Base-by-base conservation (phyloP, 2,888 invertebrate species). In the Thymelicus acteon region DNA sequence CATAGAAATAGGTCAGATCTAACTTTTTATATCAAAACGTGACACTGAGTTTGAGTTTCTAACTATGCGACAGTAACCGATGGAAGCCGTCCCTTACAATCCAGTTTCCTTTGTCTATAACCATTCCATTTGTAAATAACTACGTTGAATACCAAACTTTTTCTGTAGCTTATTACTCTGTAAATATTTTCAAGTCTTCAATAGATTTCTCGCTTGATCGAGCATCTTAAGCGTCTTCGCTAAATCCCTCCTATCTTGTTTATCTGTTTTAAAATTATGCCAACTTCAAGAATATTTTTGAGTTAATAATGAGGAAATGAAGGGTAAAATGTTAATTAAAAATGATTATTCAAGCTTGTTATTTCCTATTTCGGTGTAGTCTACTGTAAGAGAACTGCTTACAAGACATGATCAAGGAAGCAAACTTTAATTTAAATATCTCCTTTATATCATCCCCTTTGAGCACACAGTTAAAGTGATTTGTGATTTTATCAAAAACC, bases 21-120 rank as follows among this genome's bases (percentile, higher is more conserved):
- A 67, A 67, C 66, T 67, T 67, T 48, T 67, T 39, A 37, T 48
- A 67, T 60, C 66, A 48, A 12, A 6, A 47, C 39, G 31, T 47
- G 66, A 58, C 31, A 40, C 54, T 60, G 58, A 31, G 57, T 37
- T 58, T n/a, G 19, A 48, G 37, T 48, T 58, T 15, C 19, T 37
- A 66, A 66, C 58, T 67, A 48, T 48, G 37, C 48, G 24, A 31
- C 5, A 31, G 31, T 31, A 31, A 31, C 31, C 31, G 5, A 31
- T 31, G 31, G 58, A 10, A 57, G 44, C 37, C 47, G 47, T 58
- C 60, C 48, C 58, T 8, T 60, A 67, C 58, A 67, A 60, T 60
- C 44, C 65, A 13, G 44, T 24, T 15, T 31, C 47, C 47, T 47
- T 58, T 47, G 58, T 58, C 31, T 47, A 58, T 47, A 65, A 31